Conservation (phyloP, 2,113 vertebrate species). For the Gulo gulo region DNA sequence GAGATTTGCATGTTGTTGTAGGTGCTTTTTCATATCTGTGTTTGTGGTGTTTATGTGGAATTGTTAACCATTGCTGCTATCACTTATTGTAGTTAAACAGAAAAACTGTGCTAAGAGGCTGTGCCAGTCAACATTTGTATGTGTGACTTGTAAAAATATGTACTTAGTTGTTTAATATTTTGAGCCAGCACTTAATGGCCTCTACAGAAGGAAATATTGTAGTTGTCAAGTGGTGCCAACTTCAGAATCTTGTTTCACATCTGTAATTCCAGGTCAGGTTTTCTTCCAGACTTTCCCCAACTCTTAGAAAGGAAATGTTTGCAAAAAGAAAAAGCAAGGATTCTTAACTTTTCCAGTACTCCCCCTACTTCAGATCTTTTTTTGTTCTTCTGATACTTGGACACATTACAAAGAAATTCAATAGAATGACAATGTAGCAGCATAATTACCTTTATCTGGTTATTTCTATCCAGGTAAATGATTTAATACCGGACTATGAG, state of each 20-base stretch:
- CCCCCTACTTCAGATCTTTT: background rate
- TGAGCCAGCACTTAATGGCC: conserved; percentile 75
- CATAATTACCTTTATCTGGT: background rate
- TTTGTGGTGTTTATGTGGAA: conserved; percentile 78
- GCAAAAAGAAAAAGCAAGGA: background rate
- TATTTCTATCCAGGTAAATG: background rate
- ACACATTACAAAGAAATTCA: background rate
- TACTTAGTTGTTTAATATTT: conserved; percentile 73
- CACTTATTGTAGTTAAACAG: conserved; percentile 63
- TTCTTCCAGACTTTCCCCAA: background rate
- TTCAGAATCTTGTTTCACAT: conserved; percentile 52
- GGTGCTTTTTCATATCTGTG: conserved; percentile 64
- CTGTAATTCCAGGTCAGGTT: conserved; percentile 59
- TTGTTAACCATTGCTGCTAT: conserved; percentile 80
- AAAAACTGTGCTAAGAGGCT: conserved; percentile 69
- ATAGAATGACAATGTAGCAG: background rate
- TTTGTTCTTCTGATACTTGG: background rate
- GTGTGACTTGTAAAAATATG: conserved; percentile 63
- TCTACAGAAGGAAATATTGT: conserved; percentile 77
- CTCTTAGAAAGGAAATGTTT: conserved; percentile 29
- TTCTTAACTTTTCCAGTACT: conserved; percentile 29
- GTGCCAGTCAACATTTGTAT: conserved; percentile 67
- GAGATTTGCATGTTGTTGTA: conserved; percentile 81
- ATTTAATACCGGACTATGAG: background rate
- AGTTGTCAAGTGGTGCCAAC: conserved; percentile 68